Evolutionary conservation across 2,113 vertebrate species (phyloP).

Genomic region (Boleophthalmus pectinirostris): DNA sequence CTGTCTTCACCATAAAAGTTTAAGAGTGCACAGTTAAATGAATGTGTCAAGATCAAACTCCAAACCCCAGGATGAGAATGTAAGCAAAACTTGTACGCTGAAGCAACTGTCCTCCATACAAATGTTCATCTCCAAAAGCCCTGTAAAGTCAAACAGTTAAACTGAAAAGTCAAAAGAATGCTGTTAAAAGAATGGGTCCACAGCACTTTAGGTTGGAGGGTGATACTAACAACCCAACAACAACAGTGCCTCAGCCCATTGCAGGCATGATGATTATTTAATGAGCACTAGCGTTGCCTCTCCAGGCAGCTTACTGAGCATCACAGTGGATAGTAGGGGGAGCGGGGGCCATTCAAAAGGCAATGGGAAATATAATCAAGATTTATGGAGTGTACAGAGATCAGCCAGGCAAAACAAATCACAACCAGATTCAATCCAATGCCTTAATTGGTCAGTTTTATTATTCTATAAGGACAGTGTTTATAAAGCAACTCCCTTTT

Average conservation of each 20-base stretch:
- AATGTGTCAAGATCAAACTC: not conserved
- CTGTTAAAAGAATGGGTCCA: not conserved
- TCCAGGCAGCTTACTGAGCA: slow-evolving; percentile 23
- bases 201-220: slow-evolving; percentile 19
- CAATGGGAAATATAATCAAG: slow-evolving; percentile 4
- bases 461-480: not conserved
- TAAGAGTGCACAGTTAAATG: no score
- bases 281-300: slow-evolving; percentile 39
- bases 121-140: not conserved
- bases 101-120: not conserved
- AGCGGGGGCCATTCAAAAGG: slow-evolving; percentile 5
- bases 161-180: not conserved
- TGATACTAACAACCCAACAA: slow-evolving; percentile 26
- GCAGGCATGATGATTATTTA: slow-evolving; percentile 55
- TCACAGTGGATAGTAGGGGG: not conserved
- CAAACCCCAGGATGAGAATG: not conserved
- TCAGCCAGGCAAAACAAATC: slow-evolving; percentile 2
- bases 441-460: not conserved
- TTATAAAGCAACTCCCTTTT: not conserved
- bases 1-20: no score
- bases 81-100: not conserved
- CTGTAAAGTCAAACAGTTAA: no score
- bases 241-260: slow-evolving; percentile 29
- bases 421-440: not conserved
- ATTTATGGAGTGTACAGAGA: not conserved